A percentile compares a stretch with the other conserved stretches of the same genome.
These are phyloP conservation scores for Paramuricea clavata DNA, from an alignment of 92 coral and sea anemone species.

Conservation along the genomic window DNA sequence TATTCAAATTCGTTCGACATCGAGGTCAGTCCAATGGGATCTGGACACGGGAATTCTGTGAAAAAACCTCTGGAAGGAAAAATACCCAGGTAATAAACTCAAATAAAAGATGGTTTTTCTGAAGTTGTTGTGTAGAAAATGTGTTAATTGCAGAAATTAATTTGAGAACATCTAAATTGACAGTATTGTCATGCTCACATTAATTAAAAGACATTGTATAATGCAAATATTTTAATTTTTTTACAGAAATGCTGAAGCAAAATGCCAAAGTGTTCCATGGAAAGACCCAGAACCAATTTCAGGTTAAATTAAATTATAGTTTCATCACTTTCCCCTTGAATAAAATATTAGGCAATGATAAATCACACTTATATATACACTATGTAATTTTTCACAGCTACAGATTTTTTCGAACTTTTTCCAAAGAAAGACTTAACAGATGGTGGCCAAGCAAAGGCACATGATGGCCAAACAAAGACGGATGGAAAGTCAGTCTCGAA, in stretches of 20 bases:
- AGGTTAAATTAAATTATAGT: background rate
- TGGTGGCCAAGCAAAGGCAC: slow-evolving; percentile 29
- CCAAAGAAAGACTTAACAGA: slow-evolving; percentile 80
- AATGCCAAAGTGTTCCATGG: slow-evolving; percentile 81
- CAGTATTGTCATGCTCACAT: too few species aligned
- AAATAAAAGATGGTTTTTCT: background rate
- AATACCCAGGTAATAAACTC: slow-evolving; percentile 58
- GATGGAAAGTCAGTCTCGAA: slow-evolving; percentile 70
- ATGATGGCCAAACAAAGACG: slow-evolving; percentile 42
- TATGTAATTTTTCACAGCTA: slow-evolving; percentile 45
- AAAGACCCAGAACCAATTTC: slow-evolving; percentile 72
- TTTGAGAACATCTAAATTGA: too few species aligned
- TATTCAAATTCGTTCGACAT: slow-evolving; percentile 94
- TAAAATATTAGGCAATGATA: too few species aligned
- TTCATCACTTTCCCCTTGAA: too few species aligned
- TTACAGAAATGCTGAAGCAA: slow-evolving; percentile 68
- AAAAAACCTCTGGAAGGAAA: slow-evolving; percentile 52
- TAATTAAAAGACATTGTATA: too few species aligned
- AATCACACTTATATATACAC: background rate
- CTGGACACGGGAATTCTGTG: slow-evolving; percentile 65
- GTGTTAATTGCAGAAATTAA: too few species aligned
- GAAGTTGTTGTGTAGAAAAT: too few species aligned
- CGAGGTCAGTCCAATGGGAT: slow-evolving; percentile 88
- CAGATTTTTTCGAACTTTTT: slow-evolving; percentile 76
- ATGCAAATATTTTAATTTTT: background rate